Conservation (phyloP, 2,797 vertebrate genomes). For the Carapus acus region DNA sequence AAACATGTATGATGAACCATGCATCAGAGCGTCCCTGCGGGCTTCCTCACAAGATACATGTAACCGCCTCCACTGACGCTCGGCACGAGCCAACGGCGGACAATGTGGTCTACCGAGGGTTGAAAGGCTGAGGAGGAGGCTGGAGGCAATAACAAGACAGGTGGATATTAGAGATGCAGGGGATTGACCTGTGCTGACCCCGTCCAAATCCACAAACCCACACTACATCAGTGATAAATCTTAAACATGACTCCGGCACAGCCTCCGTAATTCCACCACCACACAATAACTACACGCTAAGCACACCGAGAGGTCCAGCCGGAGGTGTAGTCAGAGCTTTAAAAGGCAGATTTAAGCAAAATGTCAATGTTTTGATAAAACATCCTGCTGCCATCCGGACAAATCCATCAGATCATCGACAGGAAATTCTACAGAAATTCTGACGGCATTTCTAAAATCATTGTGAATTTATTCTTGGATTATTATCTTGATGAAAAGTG, state of each 20-base stretch:
- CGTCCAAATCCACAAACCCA: slow-evolving; percentile 54
- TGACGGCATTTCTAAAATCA: no score
- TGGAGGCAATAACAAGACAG: slow-evolving; percentile 60
- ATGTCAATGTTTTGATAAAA: no score
- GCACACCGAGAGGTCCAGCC: no score
- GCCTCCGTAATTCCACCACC: slow-evolving; percentile 51
- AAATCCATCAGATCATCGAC: no score
- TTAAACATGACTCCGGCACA: slow-evolving; percentile 41
- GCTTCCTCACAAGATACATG: slow-evolving; percentile 61
- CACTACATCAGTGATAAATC: slow-evolving; percentile 44
- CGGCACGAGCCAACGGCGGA: slow-evolving; percentile 52
- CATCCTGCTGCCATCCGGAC: no score
- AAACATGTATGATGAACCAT: slow-evolving; percentile 74
- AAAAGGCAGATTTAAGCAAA: no score
- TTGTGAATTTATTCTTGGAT: no score
- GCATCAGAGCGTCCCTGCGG: slow-evolving; percentile 71
- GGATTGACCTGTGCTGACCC: slow-evolving; percentile 60
- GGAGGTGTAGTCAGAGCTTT: no score
- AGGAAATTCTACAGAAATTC: no score
- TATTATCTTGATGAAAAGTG: no score
- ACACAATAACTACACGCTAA: slow-evolving; percentile 12
- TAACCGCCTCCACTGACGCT: slow-evolving; percentile 61
- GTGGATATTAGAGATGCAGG: slow-evolving; percentile 55
- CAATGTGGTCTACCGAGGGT: slow-evolving; percentile 51
- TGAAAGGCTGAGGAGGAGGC: slow-evolving; percentile 47